Percentiles rank a stretch among this genome's conserved stretches.
Evolutionary conservation across 2,797 vertebrate species (phyloP).

Genomic region (Hephaestus fuliginosus): DNA sequence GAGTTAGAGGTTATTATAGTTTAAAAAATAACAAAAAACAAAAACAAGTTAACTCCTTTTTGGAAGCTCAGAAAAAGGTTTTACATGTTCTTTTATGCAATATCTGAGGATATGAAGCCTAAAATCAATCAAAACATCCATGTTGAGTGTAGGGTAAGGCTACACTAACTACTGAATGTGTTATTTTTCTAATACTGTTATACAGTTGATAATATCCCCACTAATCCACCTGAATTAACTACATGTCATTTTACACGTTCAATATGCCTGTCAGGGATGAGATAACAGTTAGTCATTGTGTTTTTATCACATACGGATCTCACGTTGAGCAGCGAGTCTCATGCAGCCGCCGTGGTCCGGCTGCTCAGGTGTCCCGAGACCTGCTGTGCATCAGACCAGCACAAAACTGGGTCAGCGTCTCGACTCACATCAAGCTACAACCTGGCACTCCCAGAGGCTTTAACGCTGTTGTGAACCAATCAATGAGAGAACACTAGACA

Average conservation of each 20-base stretch:
- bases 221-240: neutral
- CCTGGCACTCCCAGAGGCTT: slow-evolving; percentile 4
- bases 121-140: neutral
- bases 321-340: neutral
- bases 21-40: neutral
- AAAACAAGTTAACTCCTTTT: neutral
- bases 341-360: slow-evolving; percentile 5
- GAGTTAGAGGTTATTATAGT: neutral
- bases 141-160: neutral
- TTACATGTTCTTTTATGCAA: neutral
- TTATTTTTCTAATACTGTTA: neutral
- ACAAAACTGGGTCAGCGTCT: slow-evolving; percentile 44
- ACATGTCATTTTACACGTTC: neutral
- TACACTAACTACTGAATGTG: neutral
- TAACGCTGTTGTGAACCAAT: slow-evolving; percentile 12
- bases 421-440: slow-evolving; percentile 28
- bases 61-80: neutral
- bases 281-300: slow-evolving; percentile 3
- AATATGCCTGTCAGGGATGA: neutral
- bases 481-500: slow-evolving; percentile 11
- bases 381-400: slow-evolving; percentile 26
- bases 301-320: slow-evolving; percentile 22
- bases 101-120: neutral
- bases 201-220: neutral
- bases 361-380: slow-evolving; percentile 29